Percentiles rank a stretch among this genome's conserved stretches.
phyloP scores from a whole-genome alignment of 2,113 vertebrate genomes.

The Mandrillus leucophaeus region DNA sequence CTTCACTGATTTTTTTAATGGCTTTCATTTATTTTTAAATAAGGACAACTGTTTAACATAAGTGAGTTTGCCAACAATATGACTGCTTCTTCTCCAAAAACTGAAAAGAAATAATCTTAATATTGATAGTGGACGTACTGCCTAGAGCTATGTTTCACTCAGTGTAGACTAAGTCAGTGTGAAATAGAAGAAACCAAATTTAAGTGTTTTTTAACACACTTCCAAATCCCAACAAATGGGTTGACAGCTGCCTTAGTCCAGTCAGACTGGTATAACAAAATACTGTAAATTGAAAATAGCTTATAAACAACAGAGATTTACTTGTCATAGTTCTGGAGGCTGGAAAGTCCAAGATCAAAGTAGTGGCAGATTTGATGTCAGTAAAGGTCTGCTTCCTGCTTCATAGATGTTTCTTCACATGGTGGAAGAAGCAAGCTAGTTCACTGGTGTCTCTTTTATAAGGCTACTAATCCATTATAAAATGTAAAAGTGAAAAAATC shows the following conservation, averaged over 20 bases:
- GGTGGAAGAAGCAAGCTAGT: no score
- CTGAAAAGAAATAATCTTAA: not conserved
- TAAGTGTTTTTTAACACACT: not conserved
- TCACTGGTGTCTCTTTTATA: not conserved
- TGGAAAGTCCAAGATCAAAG: not conserved
- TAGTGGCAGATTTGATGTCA: not conserved
- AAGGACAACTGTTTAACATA: not conserved
- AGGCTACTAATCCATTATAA: not conserved
- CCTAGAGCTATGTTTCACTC: not conserved
- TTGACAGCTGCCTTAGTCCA: not conserved
- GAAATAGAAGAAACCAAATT: not conserved
- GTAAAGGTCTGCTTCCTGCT: no score
- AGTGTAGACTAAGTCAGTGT: not conserved
- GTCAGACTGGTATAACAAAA: not conserved
- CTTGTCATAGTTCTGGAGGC: not conserved
- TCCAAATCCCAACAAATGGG: not conserved
- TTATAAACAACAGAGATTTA: not conserved
- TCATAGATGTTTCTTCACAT: not conserved
- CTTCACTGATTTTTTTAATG: not conserved
- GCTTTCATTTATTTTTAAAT: not conserved
- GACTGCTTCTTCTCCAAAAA: not conserved
- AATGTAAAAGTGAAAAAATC: not conserved
- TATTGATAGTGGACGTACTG: not conserved
- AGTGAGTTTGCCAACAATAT: not conserved
- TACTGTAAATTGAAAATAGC: not conserved